Percentiles rank a stretch among this genome's conserved stretches.
Evolutionary conservation across 2,113 vertebrate genomes (phyloP).

Genomic region (Myanophis thanlyinensis): DNA sequence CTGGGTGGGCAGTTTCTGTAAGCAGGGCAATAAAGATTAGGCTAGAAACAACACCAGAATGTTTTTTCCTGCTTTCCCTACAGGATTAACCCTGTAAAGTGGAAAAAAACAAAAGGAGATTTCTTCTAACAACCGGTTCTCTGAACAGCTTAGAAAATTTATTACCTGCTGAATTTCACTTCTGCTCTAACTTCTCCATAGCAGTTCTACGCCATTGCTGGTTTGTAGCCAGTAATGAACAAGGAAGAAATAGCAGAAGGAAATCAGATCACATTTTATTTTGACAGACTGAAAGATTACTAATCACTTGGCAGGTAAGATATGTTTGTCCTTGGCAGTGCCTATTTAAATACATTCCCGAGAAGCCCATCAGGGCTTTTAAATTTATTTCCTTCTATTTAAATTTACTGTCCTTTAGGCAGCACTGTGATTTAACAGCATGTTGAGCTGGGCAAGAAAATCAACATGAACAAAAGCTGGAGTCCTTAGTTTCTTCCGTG

Average conservation of each 20-base stretch:
- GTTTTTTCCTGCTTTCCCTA: no score
- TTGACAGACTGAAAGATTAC: slow-evolving; percentile 12
- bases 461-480: neutral
- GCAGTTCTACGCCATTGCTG: neutral
- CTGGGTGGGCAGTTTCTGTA: no score
- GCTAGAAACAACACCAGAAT: no score
- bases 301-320: slow-evolving; percentile 12
- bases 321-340: neutral
- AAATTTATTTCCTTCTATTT: slow-evolving; percentile 2
- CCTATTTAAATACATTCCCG: neutral
- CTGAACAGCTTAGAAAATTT: no score
- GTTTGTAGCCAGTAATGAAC: neutral
- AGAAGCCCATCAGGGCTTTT: neutral
- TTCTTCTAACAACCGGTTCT: no score
- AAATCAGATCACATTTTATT: neutral
- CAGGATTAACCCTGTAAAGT: no score
- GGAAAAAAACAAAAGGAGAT: no score
- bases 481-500: no score
- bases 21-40: no score
- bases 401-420: slow-evolving; percentile 10
- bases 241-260: neutral
- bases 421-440: neutral
- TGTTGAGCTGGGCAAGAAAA: neutral
- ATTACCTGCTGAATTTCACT: no score
- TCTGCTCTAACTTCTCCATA: neutral